Base-by-base conservation (phyloP, 2,113 vertebrate species). In the Felis chaus region DNA sequence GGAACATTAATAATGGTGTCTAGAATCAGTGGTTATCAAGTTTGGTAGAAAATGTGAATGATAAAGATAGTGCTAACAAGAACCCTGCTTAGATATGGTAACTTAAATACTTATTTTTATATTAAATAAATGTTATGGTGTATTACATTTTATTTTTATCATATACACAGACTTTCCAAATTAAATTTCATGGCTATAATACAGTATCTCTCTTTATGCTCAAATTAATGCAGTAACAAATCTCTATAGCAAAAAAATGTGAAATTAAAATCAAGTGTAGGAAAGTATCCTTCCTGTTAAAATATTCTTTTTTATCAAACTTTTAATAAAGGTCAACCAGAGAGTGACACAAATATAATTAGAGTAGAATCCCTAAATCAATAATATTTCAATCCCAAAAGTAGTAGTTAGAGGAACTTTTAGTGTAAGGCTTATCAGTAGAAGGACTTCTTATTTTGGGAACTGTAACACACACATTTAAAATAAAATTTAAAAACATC, bases 261-360 rank as follows among this genome's bases (percentile, higher is more conserved):
- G 89, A 69, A 81, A 93, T 97, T 96, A 66, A 41, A 83, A 95
- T 79, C 39, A 95, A 97, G 25, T 48, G 31, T 57, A 45, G 13
- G 5, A 69, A 97, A 94, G 65, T 95, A 92, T 15, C 61, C 36
- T 96, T 98, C 71, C n/a, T 96, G 45, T 79, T 80, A 95, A 94
- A 95, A 95, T 97, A 94, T 97, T 80, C 50, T 98, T 91, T 91
- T 94, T 84, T 83, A 87, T 96, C 95, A 98, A 79, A 95, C 89
- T 98, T 98, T 96, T 96, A 95, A 97, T 97, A 98, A 98, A 98
- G 95, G 97, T 98, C 93, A 98, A 88, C 95, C 96, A 96, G 85
- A 97, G 85, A 98, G 97, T 97, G 87, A 98, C 92, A 81, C 74
- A 98, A 98, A 97, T 97, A 84, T 96, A 98, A 98, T 98, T 97